phyloP scores from a whole-genome alignment of 92 coral and sea anemone genomes.

The Phymanthus crucifer region DNA sequence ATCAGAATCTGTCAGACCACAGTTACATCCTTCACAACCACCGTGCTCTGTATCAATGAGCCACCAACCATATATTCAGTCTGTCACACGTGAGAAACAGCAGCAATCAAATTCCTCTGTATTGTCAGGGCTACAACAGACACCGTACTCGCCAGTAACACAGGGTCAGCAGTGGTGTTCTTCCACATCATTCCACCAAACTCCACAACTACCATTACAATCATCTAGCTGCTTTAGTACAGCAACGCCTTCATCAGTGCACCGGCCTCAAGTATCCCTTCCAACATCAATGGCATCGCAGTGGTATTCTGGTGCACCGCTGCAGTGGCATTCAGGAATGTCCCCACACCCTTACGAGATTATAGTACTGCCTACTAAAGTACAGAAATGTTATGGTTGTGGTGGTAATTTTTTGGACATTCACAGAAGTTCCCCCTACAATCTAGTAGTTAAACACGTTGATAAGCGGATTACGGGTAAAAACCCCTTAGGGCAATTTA shows the following conservation, averaged over 20 bases:
- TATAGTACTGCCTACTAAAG: conserved; percentile 20
- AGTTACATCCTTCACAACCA: conserved; percentile 9
- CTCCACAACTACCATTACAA: not conserved
- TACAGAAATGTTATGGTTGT: conserved; percentile 32
- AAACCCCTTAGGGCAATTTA: conserved; percentile 15
- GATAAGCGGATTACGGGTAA: conserved; percentile 17
- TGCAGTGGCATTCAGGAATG: conserved; percentile 24
- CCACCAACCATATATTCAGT: not conserved
- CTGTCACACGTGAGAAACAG: not conserved
- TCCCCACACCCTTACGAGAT: conserved; percentile 27
- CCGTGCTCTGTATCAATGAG: not conserved
- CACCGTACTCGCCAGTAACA: not conserved
- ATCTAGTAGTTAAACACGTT: conserved; percentile 7
- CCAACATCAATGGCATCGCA: not conserved
- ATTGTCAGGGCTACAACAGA: not conserved
- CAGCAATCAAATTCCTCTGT: not conserved
- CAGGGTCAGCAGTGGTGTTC: not conserved
- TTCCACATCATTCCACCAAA: not conserved
- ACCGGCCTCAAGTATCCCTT: not conserved
- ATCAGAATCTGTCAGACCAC: conserved; percentile 8
- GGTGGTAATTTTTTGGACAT: not conserved
- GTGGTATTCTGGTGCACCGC: not conserved
- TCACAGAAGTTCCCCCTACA: not conserved
- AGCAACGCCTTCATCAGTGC: not conserved
- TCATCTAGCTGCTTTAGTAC: not conserved